A percentile compares a stretch with the other conserved stretches of the same genome.
These are phyloP conservation scores for Sylvietta virens DNA, from an alignment of 2,113 vertebrate genomes.

Conservation along the genomic window DNA sequence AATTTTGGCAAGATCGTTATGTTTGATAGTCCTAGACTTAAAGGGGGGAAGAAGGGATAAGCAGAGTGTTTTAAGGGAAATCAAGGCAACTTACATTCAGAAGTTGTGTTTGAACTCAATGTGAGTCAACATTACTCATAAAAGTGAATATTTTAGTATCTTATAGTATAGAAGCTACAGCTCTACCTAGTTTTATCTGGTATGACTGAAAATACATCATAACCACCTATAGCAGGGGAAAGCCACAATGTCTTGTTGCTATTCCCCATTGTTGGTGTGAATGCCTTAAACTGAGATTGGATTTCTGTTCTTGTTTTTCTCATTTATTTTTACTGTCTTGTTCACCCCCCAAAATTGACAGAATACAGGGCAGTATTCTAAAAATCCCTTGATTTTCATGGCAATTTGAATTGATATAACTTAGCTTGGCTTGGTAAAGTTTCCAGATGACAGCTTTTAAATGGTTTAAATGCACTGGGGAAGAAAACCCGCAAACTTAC, in stretches of 20 bases:
- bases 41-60: neutral
- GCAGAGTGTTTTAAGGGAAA: neutral
- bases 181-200: neutral
- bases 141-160: neutral
- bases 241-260: neutral
- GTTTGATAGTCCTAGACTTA: neutral
- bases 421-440: neutral
- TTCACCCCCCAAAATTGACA: neutral
- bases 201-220: neutral
- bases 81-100: neutral
- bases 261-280: neutral
- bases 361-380: neutral
- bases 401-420: neutral
- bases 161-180: neutral
- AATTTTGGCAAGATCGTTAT: neutral
- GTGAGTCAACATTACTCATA: neutral
- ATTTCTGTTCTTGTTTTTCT: neutral
- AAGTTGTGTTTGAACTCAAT: neutral
- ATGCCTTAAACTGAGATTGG: neutral
- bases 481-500: rapidly evolving
- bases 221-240: neutral
- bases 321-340: neutral
- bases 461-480: neutral
- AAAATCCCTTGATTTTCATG: neutral
- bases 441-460: neutral